Evolutionary conservation across 2,888 invertebrate genomes (phyloP), one percentile per base, ranked within the genome.

Genomic region (Acrobasis consociella): DNA sequence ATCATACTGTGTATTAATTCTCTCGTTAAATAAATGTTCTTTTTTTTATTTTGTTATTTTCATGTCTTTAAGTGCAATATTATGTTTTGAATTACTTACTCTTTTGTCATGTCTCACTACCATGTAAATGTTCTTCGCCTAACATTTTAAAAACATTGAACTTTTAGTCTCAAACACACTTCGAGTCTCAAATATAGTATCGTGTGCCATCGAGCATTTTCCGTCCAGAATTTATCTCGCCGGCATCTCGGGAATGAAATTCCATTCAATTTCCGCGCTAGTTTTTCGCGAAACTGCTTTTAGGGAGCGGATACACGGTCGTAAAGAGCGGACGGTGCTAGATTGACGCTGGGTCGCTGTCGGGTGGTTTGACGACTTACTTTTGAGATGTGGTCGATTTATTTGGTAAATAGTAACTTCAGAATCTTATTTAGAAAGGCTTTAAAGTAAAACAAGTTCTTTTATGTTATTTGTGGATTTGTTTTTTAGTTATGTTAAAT

Each of bases 201-300:
- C 59, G 59, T 38, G 50, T 38, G 58, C 22, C 49, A 58, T 42
- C 31, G 42, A 37, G 31, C 37, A 11, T 53, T 61, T 61, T 53
- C 61, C 53, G 61, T 37, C 62, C 49, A 38, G 61, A 62, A 53
- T 60, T 65, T 68, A 76, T 76, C 77, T 70, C 66, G 68, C 66
- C 66, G 62, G 66, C 65, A 79, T 78, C 77, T 73, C 74, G 61
- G 75, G 73, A 77, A 78, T 76, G 75, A 73, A 72, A 76, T 75
- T 69, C 75, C 77, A 81, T 86, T 85, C 81, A 85, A 87, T 87
- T 86, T 87, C 87, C 87, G 82, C 65, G 69, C 65, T 68, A 71
- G 70, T 78, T 77, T 80, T 75, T 75, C 77, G 71, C 69, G 62
- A 66, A 67, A 73, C 70, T 71, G 69, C 67, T 72, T 64, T 69